Evolutionary conservation across 2,888 invertebrate genomes (phyloP), one percentile per base, ranked within the genome.

Genomic region (Bursaphelenchus okinawaensis): DNA sequence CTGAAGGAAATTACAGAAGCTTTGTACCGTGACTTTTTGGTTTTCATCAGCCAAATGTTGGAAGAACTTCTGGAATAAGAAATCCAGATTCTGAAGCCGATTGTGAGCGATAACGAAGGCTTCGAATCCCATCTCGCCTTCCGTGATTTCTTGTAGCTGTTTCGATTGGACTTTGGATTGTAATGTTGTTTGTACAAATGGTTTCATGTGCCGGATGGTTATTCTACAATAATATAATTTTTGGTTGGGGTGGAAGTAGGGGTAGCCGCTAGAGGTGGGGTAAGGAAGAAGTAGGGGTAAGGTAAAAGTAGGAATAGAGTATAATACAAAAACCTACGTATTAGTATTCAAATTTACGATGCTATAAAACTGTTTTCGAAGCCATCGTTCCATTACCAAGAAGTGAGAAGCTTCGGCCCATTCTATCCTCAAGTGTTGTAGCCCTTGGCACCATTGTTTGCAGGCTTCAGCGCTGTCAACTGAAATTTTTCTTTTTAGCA

Each of bases 181-280:
- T 6, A 82, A 28, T 0, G 73, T 71, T 0, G 76, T 77, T 62
- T 82, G 82, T 7, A 82, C 77, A 60, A 81, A 82, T 12, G 82
- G 82, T 63, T 82, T 82, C 77, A 82, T 79, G 61, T 80, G 76
- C 59, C 78, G 78, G 55, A 80, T 70, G 20, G 80, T 73, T 0
- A 82, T 74, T 27, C 79, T 78, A 22, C 0, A 56, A 65, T 1
- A 29, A 40, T 16, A 40, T 4, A 40, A 40, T 16, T 16, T 2
- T 4, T 4, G n/a, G n/a, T 40, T 40, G n/a, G 16, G 40, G 40
- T 40, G n/a, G n/a, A n/a, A n/a, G n/a, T n/a, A n/a, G n/a, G n/a
- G n/a, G n/a, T n/a, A n/a, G n/a, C n/a, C n/a, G n/a, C n/a, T n/a
- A n/a, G n/a, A n/a, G n/a, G n/a, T n/a, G n/a, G n/a, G n/a, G n/a